Base-by-base conservation (phyloP, 2,113 vertebrate species). In the Megatriorchis doriae region DNA sequence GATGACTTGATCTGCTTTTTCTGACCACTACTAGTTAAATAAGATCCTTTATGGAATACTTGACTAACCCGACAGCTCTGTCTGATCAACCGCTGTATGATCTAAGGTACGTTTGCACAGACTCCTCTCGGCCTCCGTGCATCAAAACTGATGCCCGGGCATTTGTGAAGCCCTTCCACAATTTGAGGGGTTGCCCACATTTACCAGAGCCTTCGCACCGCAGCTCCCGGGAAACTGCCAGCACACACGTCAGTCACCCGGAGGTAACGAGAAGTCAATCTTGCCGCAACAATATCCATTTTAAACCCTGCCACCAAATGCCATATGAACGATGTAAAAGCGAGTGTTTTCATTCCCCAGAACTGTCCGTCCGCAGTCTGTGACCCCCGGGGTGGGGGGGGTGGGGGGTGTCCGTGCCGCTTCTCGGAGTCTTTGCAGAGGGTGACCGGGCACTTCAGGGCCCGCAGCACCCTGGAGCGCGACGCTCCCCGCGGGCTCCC, bases 391-490 rank as follows among this genome's bases (percentile, higher is more conserved):
- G 31, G 13, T 13, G 15, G 4, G 18, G 18, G 13, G 17, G 15
- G 4, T n/a, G n/a, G n/a, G 38, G 38, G 45, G 18, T 2, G 45
- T 45, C 19, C 0, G 13, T 4, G 52, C 62, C 27, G 25, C 62
- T 55, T 9, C 62, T 26, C 15, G 15, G 42, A n/a, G 29, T 0
- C 53, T 6, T 6, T 2, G 58, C 48, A 2, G 58, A 29, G 61
- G 36, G 42, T 18, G 78, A 43, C 18, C 17, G 18, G 52, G 47
- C 42, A 11, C n/a, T 31, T 13, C 66, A 34, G 52, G 38, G 72
- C 9, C n/a, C 29, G 5, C 62, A 38, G 62, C 31, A 12, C 71
- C 11, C 59, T 0, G 55, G 5, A 25, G 18, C 0, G 26, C 59
- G 40, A 8, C 6, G 9, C 36, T 62, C 17, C 32, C 70, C 16